Base-by-base conservation (phyloP, 2,797 vertebrate genomes). In the Mus minutoides region DNA sequence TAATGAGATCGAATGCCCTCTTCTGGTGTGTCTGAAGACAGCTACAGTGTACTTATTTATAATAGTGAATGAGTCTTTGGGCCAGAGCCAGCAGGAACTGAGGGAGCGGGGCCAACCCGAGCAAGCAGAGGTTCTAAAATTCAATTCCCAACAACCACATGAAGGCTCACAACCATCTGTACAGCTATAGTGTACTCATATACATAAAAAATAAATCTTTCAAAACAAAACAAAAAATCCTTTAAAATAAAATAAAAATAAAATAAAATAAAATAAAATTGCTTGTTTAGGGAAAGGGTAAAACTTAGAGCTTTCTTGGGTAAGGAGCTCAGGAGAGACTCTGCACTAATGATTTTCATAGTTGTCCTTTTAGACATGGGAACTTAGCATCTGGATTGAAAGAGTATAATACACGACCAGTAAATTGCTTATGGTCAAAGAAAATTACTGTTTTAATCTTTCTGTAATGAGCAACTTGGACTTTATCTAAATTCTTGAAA, bases 371-470 rank as follows among this genome's bases (percentile, higher is more conserved):
- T 90, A 82, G 73, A 49, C 49, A 21, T 31, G 56, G 86, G 80
- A 77, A 67, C 40, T 80, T 88, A 90, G 94, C 93, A 49, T 91
- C 54, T 94, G 43, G n/a, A 78, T 64, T 79, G 13, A 46, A 52
- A 79, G 40, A 29, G 2, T 75, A 3, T 67, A 31, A 56, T 64
- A 5, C 22, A 37, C 22, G 26, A 94, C 64, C 43, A 88, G 67
- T 78, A 91, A 52, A 96, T 52, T 9, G 6, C 85, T 43, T 92
- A 58, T 60, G 92, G 86, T 76, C 56, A 88, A 80, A 96, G 83
- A 75, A 52, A 86, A 52, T 89, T 26, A 56, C 2, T 31, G 6
- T 79, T 89, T 92, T 87, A 77, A 88, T 31, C 21, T 52, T 88
- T 22, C 84, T 88, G 58, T 76, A 85, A 26, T 80, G 71, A 71